Percentiles rank a stretch among this genome's conserved stretches.
phyloP scores from a whole-genome alignment of 35 echinoderm and acorn worm species.

The Apostichopus parvimensis region DNA sequence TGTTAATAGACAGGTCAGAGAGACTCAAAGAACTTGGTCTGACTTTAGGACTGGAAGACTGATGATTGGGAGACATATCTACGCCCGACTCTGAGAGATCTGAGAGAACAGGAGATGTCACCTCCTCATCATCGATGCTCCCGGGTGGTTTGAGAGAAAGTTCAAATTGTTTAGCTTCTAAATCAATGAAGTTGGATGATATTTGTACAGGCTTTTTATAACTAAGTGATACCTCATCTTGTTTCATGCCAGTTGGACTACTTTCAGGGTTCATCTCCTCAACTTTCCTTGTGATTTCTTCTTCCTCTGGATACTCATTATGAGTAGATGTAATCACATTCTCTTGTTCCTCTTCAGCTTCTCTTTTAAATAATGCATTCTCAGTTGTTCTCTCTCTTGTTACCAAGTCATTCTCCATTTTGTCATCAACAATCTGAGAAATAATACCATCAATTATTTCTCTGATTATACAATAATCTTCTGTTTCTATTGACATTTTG shows the following conservation, averaged over 20 bases:
- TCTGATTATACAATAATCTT: background rate
- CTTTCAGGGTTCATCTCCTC: slow-evolving; percentile 33
- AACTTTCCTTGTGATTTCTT: background rate
- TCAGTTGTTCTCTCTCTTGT: no score
- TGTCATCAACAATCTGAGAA: no score
- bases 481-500: background rate
- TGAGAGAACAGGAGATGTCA: slow-evolving; percentile 29
- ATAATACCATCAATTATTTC: background rate
- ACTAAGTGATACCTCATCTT: slow-evolving; percentile 10
- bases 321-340: background rate
- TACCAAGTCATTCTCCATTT: no score
- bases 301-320: background rate
- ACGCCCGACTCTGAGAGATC: slow-evolving; percentile 46
- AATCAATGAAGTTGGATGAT: slow-evolving; percentile 34
- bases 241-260: background rate
- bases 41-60: background rate
- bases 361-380: background rate
- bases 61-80: slow-evolving; percentile 23
- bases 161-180: slow-evolving; percentile 48
- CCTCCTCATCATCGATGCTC: slow-evolving; percentile 12
- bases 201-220: slow-evolving; percentile 48
- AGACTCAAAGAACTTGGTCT: slow-evolving; percentile 42
- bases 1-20: slow-evolving; percentile 21
- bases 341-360: background rate
- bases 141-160: slow-evolving; percentile 38